Base-by-base conservation (phyloP, 1,140 invertebrate genomes). In the Calliopsis andreniformis region DNA sequence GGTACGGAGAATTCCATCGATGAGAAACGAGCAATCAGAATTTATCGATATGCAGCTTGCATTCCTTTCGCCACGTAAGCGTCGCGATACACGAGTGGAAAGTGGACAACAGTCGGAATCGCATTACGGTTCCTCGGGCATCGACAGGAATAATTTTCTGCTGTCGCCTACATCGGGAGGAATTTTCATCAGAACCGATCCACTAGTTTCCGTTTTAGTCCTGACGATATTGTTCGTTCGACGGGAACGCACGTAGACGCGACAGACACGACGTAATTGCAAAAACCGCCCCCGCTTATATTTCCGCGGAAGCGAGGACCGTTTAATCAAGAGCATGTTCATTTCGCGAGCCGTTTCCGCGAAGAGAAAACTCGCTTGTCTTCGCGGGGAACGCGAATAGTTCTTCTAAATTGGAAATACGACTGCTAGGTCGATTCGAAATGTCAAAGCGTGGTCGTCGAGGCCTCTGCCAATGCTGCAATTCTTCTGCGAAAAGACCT, bases 41-140 rank as follows among this genome's bases (percentile, higher is more conserved):
- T 68, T 68, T 68, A 68, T 68, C 53, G 20, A n/a, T n/a, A 30
- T 10, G 49, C 32, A 32, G 35, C 28, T 16, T 30, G 30, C 61
- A 71, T 78, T 77, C 66, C 66, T 69, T 30, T 35, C 23, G 35
- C 51, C 45, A 42, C 56, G 77, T 64, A 76, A 76, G 63, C 67
- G 53, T 76, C n/a, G n/a, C 53, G 68, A 43, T n/a, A 58, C 39
- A 45, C 76, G 53, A 64, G 12, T 12, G 42, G 16, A 58, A 39
- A 30, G 23, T 28, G 39, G 20, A 14, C 42, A 35, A 45, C 45
- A 43, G 49, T 16, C 45, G 51, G 43, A 55, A 73, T 56, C 30
- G 49, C 66, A 42, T 58, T 64, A 58, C 49, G 39, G 32, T 69
- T 76, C 49, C 58, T 42, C 51, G 28, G 10, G 7, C 42, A n/a